Evolutionary conservation across 2,888 invertebrate genomes (phyloP).

Genomic region (Metellina segmentata): DNA sequence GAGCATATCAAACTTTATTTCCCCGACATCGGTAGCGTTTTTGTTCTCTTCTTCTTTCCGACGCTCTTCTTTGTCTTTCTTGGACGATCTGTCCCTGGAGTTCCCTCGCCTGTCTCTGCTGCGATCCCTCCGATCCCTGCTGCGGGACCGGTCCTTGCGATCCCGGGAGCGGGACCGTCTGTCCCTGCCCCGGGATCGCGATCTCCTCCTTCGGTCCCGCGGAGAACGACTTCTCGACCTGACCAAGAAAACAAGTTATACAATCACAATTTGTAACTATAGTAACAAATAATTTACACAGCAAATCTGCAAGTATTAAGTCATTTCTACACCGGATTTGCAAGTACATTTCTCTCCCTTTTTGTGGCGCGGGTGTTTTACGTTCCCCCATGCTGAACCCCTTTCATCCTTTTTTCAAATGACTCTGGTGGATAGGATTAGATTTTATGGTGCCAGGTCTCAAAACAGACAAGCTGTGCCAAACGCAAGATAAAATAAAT

Average conservation of each 20-base stretch:
- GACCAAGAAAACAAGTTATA: background rate
- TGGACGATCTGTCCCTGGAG: conserved; percentile 72
- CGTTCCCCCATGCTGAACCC: too few species aligned
- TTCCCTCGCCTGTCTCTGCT: conserved; percentile 65
- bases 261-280: background rate
- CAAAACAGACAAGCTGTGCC: too few species aligned
- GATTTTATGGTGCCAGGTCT: too few species aligned
- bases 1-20: conserved; percentile 87
- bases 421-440: too few species aligned
- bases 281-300: background rate
- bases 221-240: conserved; percentile 53
- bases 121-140: conserved; percentile 78
- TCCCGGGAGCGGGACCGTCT: conserved; percentile 72
- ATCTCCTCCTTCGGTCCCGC: conserved; percentile 55
- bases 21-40: conserved; percentile 48
- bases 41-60: conserved; percentile 79
- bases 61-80: conserved; percentile 79
- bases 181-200: conserved; percentile 52
- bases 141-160: conserved; percentile 77
- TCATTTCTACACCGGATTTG: too few species aligned
- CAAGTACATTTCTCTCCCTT: too few species aligned
- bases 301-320: background rate
- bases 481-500: too few species aligned
- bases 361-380: too few species aligned
- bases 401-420: too few species aligned